Evolutionary conservation across 1,140 invertebrate species (phyloP), one percentile per base, ranked within the genome.

Genomic region (Lordiphosa mommai): DNA sequence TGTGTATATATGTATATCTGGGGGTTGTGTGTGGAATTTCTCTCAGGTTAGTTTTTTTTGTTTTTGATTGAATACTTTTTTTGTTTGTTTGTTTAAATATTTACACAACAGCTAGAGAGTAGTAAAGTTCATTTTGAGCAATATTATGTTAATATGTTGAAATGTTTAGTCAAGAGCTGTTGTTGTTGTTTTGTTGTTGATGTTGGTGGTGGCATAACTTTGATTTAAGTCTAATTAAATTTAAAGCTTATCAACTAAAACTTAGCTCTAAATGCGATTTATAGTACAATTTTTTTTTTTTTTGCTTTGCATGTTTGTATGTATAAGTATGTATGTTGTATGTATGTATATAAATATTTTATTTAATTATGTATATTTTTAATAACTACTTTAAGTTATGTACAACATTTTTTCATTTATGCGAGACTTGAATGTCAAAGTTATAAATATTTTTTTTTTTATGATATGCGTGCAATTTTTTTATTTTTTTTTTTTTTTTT

Each of bases 301-400:
- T 66, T 69, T 50, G 55, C 70, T 67, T 72, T 37, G 63, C 52
- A 72, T 67, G 47, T 48, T 33, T 53, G 34, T 60, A 44, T 59
- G 53, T 52, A 55, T 41, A 49, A 40, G 57, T 32, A 36, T 48
- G 51, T 32, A 40, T 46, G 4, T 4, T 16, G 34, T 34, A 16
- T 12, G 40, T 41, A 32, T 52, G 27, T 57, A 59, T 67, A 77
- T 74, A 82, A 67, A 74, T 80, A 69, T 65, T 80, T 67, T 46
- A 53, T 80, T 82, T 80, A 82, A 27, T 12, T 63, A 71, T 82
- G 76, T 80, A 80, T 82, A 80, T 68, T 80, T 80, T 82, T 76
- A 50, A 82, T 80, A 80, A 37, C 76, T 80, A 80, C 71, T 50
- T 53, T 59, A 23, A 68, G 48, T 29, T 73, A 68, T 73, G 14